Conservation (phyloP, 2,113 vertebrate genomes). For the Genyomyrus donnyi region DNA sequence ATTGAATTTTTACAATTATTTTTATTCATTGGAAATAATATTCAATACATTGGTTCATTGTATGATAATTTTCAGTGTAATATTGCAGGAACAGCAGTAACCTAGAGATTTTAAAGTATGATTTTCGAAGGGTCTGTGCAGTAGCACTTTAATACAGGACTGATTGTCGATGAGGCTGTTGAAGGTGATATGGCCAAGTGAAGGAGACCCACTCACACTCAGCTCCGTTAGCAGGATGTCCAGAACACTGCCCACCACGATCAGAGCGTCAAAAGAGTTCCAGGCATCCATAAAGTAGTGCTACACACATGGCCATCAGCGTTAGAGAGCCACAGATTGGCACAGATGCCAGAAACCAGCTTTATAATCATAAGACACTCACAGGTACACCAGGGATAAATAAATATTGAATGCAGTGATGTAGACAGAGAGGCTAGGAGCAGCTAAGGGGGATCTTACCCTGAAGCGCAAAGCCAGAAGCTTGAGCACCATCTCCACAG, state of each 20-base stretch:
- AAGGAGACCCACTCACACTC: slow-evolving; percentile 64
- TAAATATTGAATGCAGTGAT: not conserved
- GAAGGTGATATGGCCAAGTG: not conserved
- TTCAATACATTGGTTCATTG: not conserved
- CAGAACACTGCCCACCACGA: slow-evolving; percentile 89
- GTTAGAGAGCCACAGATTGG: not conserved
- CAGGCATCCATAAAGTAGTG: slow-evolving; percentile 88
- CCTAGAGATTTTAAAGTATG: not conserved
- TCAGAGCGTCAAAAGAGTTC: slow-evolving; percentile 90
- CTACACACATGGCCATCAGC: slow-evolving; percentile 43
- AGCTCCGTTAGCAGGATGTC: slow-evolving; percentile 89
- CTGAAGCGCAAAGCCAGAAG: slow-evolving; percentile 80
- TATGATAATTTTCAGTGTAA: not conserved
- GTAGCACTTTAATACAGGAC: not conserved
- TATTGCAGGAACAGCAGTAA: not conserved
- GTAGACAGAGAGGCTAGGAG: not conserved
- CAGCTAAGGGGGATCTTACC: slow-evolving; percentile 46
- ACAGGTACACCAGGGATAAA: not conserved
- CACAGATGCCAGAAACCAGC: not conserved
- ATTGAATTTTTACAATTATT: not conserved
- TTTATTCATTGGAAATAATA: not conserved
- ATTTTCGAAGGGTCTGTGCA: not conserved
- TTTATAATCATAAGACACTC: not conserved
- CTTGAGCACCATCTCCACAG: slow-evolving; percentile 87
- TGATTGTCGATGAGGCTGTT: not conserved